A percentile compares a stretch with the other conserved stretches of the same genome.
Evolutionary conservation across 2,888 invertebrate species (phyloP).

Genomic region (Drosophila cracens): DNA sequence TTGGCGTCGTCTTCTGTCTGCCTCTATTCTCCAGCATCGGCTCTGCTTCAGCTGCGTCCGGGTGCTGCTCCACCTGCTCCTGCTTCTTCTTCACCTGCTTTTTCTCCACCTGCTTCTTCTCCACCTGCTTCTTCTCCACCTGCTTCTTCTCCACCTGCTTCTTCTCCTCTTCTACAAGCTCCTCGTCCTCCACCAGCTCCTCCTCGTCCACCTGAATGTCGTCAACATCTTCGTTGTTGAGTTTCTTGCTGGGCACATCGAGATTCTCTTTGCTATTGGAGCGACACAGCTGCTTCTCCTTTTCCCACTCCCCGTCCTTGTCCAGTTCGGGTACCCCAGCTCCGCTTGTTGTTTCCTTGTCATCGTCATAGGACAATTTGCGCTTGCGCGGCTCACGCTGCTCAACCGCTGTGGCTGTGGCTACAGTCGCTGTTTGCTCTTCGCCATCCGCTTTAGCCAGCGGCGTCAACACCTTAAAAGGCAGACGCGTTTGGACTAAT

Average conservation of each 20-base stretch:
- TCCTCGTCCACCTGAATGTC: conserved; percentile 1
- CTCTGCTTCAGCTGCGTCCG: neutral
- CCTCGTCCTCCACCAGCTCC: neutral
- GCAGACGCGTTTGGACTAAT: conserved; percentile 87
- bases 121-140: neutral
- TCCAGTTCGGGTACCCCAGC: neutral
- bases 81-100: neutral
- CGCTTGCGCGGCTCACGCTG: conserved; percentile 74
- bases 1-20: conserved; percentile 5
- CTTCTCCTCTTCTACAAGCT: neutral
- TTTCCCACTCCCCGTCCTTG: neutral
- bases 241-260: conserved; percentile 46
- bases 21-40: conserved; percentile 2
- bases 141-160: neutral
- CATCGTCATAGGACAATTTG: conserved; percentile 73
- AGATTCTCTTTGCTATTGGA: conserved; percentile 48
- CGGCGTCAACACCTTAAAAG: conserved; percentile 86
- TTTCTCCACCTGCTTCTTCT: neutral
- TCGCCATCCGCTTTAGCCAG: conserved; percentile 30
- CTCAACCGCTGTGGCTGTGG: conserved; percentile 8
- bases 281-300: conserved; percentile 37
- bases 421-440: conserved; percentile 36
- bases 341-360: conserved; percentile 7
- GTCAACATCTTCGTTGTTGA: conserved; percentile 43
- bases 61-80: neutral